Base-by-base conservation (phyloP, 2,888 invertebrate genomes). In the Helicoverpa assulta region DNA sequence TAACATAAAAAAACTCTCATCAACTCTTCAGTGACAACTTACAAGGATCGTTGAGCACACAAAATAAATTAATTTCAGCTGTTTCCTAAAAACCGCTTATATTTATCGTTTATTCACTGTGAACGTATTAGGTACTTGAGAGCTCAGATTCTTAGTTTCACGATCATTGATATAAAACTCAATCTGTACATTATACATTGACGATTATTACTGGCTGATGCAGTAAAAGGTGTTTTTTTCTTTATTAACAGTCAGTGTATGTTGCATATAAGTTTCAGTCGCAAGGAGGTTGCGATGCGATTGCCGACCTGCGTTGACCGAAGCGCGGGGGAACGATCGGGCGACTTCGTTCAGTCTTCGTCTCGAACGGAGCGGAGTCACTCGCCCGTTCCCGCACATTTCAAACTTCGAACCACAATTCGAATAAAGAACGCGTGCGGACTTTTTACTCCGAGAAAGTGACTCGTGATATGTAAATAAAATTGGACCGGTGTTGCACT, bases 251-350 rank as follows among this genome's bases (percentile, higher is more conserved):
- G 70, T 82, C 66, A 83, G 78, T 88, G 86, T 72, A 83, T 73
- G 37, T 50, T 67, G 52, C 16, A 18, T 55, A 59, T 58, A 71
- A 68, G 57, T 63, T 65, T 75, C 69, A 69, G 71, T 68, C 71
- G 72, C 53, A 65, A 64, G 50, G 61, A 73, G 72, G 54, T 62
- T 65, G 69, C 59, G 67, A 68, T 82, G 74, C 53, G 59, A 67
- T 76, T 75, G 83, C 84, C 86, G 85, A 84, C 82, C 85, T 85
- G 85, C 84, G 84, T 86, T 91, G 91, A 92, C 89, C 91, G 90
- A 85, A 84, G 88, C 86, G 90, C 89, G 89, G 92, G 92, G 91
- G 93, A 92, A 91, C 88, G 91, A 88, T 90, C 92, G 89, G 84
- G 57, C 76, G 64, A 78, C 71, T 74, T 65, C 72, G 71, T 77